phyloP scores from a whole-genome alignment of 2,113 vertebrate species.

The Vidua macroura region DNA sequence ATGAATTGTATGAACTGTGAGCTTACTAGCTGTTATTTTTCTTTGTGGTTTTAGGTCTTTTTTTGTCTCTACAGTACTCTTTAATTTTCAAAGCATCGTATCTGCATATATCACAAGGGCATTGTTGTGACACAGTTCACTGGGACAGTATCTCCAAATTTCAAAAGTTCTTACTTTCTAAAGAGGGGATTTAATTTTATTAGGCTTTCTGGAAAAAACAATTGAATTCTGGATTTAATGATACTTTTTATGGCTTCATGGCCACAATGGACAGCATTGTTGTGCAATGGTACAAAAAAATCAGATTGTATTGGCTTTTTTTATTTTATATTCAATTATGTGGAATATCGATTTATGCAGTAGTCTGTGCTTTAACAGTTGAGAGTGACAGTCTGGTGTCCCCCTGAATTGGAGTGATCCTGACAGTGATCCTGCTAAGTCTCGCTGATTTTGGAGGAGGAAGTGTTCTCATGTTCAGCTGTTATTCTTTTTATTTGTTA shows the following conservation, averaged over 20 bases:
- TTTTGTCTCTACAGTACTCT: not conserved
- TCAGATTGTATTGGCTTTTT: not conserved
- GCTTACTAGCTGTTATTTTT: not conserved
- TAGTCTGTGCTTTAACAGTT: not conserved
- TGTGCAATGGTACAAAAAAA: not conserved
- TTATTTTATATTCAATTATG: not conserved
- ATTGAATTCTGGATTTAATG: not conserved
- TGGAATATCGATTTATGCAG: not conserved
- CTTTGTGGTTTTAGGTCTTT: not conserved
- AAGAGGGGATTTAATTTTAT: not conserved
- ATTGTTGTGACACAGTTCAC: not conserved
- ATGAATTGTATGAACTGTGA: not conserved
- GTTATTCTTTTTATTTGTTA: not conserved
- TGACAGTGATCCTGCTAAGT: not conserved
- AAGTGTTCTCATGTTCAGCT: not conserved
- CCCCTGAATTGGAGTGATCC: not conserved
- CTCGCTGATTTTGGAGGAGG: not conserved
- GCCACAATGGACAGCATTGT: not conserved
- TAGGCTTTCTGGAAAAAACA: not conserved
- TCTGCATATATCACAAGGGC: not conserved
- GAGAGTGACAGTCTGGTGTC: not conserved
- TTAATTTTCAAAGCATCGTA: not conserved
- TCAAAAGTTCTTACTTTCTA: not conserved
- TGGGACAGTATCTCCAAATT: not conserved
- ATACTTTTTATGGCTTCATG: not conserved